Evolutionary conservation across 30 jellyfish, hydroid and myxozoan genomes (phyloP).

Genomic region (Aurelia coerulea): DNA sequence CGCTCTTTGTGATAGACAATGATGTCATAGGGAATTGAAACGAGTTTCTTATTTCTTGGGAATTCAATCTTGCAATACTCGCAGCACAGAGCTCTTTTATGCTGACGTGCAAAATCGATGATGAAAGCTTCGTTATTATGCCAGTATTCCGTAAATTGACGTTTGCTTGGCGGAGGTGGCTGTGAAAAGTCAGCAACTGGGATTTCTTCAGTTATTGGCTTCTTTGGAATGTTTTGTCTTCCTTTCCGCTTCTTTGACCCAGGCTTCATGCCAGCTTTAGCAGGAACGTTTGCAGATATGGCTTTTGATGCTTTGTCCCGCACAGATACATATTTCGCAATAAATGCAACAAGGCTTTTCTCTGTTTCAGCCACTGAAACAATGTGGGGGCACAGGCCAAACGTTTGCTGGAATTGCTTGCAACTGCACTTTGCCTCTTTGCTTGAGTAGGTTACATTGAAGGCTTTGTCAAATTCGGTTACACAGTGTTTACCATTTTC

Average conservation of each 20-base stretch:
- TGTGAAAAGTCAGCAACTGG: not conserved
- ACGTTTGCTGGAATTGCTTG: conserved; percentile 15
- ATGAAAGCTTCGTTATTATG: conserved; percentile 3
- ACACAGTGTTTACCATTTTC: not conserved
- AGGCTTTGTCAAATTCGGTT: conserved; percentile 5
- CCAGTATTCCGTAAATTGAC: conserved; percentile 13
- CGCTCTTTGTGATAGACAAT: conserved; percentile 17
- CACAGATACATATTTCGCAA: not conserved
- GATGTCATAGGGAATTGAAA: conserved; percentile 26
- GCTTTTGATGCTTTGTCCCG: conserved; percentile 10
- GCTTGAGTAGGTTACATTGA: conserved; percentile 15
- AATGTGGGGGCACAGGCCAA: conserved; percentile 17
- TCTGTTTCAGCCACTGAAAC: conserved; percentile 1
- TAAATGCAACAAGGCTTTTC: not conserved
- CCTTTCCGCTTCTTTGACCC: conserved; percentile 25
- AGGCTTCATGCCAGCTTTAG: conserved; percentile 18
- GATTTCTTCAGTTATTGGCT: conserved; percentile 9
- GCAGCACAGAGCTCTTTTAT: conserved; percentile 5
- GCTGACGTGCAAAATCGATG: not conserved
- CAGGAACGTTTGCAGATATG: not conserved
- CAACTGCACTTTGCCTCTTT: not conserved
- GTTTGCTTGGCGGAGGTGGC: not conserved
- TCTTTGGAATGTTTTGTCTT: not conserved
- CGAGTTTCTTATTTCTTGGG: not conserved
- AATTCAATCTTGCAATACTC: conserved; percentile 11